phyloP scores from a whole-genome alignment of 1,140 invertebrate species.

The Micrasema longulum region DNA sequence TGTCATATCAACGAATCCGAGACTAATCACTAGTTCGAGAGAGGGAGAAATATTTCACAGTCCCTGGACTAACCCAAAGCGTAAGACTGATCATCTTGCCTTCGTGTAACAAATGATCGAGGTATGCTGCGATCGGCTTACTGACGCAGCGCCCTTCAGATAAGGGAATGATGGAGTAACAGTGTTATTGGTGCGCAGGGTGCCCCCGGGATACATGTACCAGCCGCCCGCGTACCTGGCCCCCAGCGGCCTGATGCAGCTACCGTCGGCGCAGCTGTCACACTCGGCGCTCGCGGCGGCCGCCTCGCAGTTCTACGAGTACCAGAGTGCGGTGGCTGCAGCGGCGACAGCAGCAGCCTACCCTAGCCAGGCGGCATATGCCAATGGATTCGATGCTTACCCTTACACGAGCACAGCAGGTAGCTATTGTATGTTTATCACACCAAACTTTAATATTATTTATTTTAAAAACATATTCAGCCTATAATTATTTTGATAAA shows the following conservation, averaged over 20 bases:
- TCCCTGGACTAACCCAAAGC: too few relatives aligned
- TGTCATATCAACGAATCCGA: too few relatives aligned
- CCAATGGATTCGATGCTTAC: conserved; percentile 77
- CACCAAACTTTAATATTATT: too few relatives aligned
- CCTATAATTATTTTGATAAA: too few relatives aligned
- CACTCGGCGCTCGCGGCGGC: conserved; percentile 79
- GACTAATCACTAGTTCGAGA: too few relatives aligned
- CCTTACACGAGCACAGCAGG: conserved; percentile 73
- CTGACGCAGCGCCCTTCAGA: too few relatives aligned
- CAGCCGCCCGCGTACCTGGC: conserved; percentile 74
- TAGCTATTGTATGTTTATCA: conserved; percentile 38
- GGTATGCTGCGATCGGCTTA: too few relatives aligned
- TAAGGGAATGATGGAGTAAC: too few relatives aligned
- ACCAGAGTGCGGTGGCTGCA: conserved; percentile 69
- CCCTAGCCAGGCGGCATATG: conserved; percentile 76
- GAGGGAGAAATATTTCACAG: too few relatives aligned
- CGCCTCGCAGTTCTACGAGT: conserved; percentile 81
- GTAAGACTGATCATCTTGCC: too few relatives aligned
- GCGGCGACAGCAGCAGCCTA: conserved; percentile 76
- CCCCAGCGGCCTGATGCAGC: conserved; percentile 71
- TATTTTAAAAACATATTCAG: too few relatives aligned
- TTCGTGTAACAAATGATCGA: too few relatives aligned
- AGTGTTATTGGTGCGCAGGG: conserved; percentile 65
- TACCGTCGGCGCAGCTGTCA: conserved; percentile 73
- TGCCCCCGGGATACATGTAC: conserved; percentile 82